Evolutionary conservation across 2,797 vertebrate species (phyloP).

Genomic region (Pristis pectinata): DNA sequence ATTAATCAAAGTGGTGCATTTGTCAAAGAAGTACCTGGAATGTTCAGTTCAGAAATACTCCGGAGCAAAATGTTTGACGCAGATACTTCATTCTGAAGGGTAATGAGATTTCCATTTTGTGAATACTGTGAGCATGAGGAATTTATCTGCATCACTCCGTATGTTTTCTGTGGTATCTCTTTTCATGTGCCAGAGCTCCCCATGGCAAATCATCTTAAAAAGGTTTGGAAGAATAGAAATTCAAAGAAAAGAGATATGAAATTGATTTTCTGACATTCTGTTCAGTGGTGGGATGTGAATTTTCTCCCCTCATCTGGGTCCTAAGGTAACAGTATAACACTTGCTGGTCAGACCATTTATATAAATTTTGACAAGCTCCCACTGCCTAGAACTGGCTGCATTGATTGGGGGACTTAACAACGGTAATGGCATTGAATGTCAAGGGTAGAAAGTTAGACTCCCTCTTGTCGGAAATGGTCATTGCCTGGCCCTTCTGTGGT

Average conservation of each 20-base stretch:
- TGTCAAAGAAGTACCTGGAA: slow-evolving; percentile 13
- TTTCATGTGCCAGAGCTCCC: not conserved
- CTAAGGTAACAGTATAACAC: too few relatives aligned
- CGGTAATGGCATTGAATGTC: too few relatives aligned
- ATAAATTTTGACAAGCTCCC: not conserved
- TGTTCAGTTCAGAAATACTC: not conserved
- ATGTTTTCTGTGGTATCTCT: not conserved
- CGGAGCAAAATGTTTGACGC: not conserved
- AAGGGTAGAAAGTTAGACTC: too few relatives aligned
- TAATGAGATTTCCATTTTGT: not conserved
- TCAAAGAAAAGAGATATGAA: not conserved
- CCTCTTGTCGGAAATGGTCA: too few relatives aligned
- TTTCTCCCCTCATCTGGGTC: not conserved
- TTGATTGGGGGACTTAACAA: not conserved
- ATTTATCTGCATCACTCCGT: not conserved
- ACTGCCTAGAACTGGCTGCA: not conserved
- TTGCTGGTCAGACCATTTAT: not conserved
- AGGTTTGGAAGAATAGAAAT: not conserved
- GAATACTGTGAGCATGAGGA: not conserved
- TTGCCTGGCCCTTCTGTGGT: too few relatives aligned
- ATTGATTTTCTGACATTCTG: not conserved
- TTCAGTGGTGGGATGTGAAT: not conserved
- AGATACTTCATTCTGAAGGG: not conserved
- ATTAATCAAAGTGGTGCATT: slow-evolving; percentile 10
- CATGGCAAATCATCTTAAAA: not conserved